phyloP scores from a whole-genome alignment of 1,140 invertebrate species.

The Drosophila novamexicana region DNA sequence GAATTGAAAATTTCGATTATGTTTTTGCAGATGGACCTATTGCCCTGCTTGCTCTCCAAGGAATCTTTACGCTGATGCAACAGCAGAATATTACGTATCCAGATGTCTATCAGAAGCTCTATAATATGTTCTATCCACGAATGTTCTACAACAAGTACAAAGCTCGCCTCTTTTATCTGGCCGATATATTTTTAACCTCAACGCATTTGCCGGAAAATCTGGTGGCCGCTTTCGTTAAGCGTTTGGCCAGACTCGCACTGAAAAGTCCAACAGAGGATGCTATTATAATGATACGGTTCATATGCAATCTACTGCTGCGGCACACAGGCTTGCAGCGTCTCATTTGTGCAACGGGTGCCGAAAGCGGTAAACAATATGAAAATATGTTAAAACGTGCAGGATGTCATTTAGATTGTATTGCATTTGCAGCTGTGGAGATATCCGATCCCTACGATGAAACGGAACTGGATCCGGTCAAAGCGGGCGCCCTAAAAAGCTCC shows the following conservation, averaged over 20 bases:
- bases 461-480: constrained; percentile 91
- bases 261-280: constrained; percentile 92
- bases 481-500: constrained; percentile 93
- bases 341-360: constrained; percentile 87
- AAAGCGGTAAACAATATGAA: constrained; percentile 65
- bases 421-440: constrained; percentile 35
- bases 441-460: constrained; percentile 93
- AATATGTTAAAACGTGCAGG: too few species aligned
- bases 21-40: constrained; percentile 90
- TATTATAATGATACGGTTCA: constrained; percentile 91
- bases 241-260: constrained; percentile 92
- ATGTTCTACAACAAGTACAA: constrained; percentile 96
- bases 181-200: constrained; percentile 96
- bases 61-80: constrained; percentile 95
- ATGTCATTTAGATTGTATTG: constrained; percentile 13
- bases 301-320: constrained; percentile 93
- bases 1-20: background rate
- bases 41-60: constrained; percentile 95
- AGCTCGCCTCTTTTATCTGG: constrained; percentile 92
- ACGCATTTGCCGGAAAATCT: constrained; percentile 96
- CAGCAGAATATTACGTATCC: constrained; percentile 98
- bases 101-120: constrained; percentile 97
- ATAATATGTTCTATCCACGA: constrained; percentile 95
- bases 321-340: constrained; percentile 93
- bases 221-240: constrained; percentile 97